Conservation (phyloP, 1,140 invertebrate genomes). For the Euschistus heros region DNA sequence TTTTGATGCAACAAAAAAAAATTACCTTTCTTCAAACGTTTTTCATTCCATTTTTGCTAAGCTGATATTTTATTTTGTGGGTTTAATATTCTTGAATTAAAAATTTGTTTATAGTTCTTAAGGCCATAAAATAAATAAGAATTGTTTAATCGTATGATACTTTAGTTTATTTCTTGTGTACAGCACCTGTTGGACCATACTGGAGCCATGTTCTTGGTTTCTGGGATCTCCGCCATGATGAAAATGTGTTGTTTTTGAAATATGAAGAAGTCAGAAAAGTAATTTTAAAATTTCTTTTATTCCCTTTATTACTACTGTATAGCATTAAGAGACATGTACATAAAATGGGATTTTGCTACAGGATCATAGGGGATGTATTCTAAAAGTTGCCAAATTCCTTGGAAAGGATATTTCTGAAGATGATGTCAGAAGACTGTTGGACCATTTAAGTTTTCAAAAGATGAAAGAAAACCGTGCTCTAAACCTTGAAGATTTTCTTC, state of each 20-base stretch:
- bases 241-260: slow-evolving; percentile 67
- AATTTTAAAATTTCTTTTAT: slow-evolving; percentile 21
- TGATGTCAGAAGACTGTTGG: slow-evolving; percentile 50
- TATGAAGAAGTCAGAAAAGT: slow-evolving; percentile 76
- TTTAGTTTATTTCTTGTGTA: slow-evolving; percentile 22
- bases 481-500: slow-evolving; percentile 46
- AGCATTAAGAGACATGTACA: slow-evolving; percentile 41
- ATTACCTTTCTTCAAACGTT: too few species aligned
- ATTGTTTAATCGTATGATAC: too few species aligned
- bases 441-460: slow-evolving; percentile 53
- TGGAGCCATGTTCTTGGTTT: slow-evolving; percentile 55
- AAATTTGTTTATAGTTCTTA: too few species aligned
- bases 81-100: too few species aligned
- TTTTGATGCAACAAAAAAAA: too few species aligned
- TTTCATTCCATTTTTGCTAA: too few species aligned
- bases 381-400: slow-evolving; percentile 63
- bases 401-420: slow-evolving; percentile 52
- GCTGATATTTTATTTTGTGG: too few species aligned
- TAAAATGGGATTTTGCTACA: slow-evolving; percentile 19
- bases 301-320: slow-evolving; percentile 30
- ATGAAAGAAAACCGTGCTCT: slow-evolving; percentile 69
- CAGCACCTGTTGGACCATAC: slow-evolving; percentile 52
- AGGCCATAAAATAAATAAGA: too few species aligned
- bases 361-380: slow-evolving; percentile 50
- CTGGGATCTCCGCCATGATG: slow-evolving; percentile 56